Percentiles rank a stretch among this genome's conserved stretches.
Evolutionary conservation across 2,888 invertebrate species (phyloP).

Genomic region (Xestoiulus laeticollis): DNA sequence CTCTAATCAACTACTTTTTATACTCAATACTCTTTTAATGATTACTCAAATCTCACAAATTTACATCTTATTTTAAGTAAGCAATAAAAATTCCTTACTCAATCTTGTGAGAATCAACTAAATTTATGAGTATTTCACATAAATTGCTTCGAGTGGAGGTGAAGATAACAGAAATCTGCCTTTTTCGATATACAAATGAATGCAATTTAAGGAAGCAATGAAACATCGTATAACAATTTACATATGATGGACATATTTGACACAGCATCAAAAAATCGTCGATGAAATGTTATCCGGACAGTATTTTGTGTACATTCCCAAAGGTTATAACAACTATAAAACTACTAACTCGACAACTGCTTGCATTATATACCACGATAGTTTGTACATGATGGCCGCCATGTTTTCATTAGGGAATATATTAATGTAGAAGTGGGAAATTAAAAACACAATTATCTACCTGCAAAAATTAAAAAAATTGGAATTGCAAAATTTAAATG

Average conservation of each 20-base stretch:
- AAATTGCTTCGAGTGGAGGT: no score
- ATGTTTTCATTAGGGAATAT: not conserved
- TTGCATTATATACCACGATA: slow-evolving; percentile 21
- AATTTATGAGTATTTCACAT: no score
- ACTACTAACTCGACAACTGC: slow-evolving; percentile 26
- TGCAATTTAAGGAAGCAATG: not conserved
- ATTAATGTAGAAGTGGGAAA: not conserved
- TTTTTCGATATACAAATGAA: not conserved
- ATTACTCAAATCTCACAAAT: no score
- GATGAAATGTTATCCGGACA: not conserved
- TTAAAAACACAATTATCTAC: not conserved
- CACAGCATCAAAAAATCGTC: not conserved
- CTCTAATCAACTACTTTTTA: no score
- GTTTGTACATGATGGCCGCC: slow-evolving; percentile 16
- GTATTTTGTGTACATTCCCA: not conserved
- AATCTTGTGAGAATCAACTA: no score
- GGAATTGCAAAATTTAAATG: no score
- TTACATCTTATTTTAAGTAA: no score
- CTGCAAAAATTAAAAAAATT: no score
- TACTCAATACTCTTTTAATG: no score
- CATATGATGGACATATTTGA: not conserved
- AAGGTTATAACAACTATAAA: slow-evolving; percentile 26
- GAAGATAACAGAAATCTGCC: no score
- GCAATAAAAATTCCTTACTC: no score
- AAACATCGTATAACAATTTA: slow-evolving; percentile 26